These are phyloP conservation scores for Tridacna crocea DNA, from an alignment of 2,888 invertebrate species.

Conservation along the genomic window DNA sequence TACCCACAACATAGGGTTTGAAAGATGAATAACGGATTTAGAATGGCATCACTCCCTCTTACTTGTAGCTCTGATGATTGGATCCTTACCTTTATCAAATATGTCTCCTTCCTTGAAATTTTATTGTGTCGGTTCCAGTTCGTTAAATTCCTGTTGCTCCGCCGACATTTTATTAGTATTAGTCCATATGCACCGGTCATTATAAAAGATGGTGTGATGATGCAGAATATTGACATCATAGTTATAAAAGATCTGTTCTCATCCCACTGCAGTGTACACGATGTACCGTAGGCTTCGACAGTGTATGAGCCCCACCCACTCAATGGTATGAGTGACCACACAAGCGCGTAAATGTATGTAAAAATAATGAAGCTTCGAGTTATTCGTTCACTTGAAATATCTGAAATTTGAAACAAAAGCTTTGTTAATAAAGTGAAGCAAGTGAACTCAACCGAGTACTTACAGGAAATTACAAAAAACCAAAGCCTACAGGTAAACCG, in stretches of 20 bases:
- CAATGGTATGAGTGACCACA: constrained; percentile 66
- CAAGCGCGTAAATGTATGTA: constrained; percentile 57
- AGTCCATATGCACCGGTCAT: constrained; percentile 62
- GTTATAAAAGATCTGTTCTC: constrained; percentile 60
- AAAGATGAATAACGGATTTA: no score
- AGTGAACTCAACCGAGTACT: no score
- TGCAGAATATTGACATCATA: constrained; percentile 62
- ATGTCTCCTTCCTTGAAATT: constrained; percentile 41
- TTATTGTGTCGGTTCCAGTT: constrained; percentile 27
- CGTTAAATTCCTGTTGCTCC: constrained; percentile 43
- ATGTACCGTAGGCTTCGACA: constrained; percentile 70
- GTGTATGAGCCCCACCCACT: constrained; percentile 67
- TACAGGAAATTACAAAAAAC: no score
- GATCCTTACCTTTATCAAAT: constrained; percentile 53
- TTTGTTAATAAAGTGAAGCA: no score
- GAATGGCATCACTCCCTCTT: no score
- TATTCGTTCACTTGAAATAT: constrained; percentile 32
- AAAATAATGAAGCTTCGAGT: constrained; percentile 48
- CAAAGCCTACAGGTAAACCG: no score
- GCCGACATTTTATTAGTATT: constrained; percentile 55
- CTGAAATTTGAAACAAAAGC: constrained; percentile 46
- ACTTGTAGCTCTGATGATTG: no score
- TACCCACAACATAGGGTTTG: no score
- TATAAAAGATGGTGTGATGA: constrained; percentile 58
- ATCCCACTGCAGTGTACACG: constrained; percentile 70